Base-by-base conservation (phyloP, 2,113 vertebrate species). In the Microcebus ravelobensis region DNA sequence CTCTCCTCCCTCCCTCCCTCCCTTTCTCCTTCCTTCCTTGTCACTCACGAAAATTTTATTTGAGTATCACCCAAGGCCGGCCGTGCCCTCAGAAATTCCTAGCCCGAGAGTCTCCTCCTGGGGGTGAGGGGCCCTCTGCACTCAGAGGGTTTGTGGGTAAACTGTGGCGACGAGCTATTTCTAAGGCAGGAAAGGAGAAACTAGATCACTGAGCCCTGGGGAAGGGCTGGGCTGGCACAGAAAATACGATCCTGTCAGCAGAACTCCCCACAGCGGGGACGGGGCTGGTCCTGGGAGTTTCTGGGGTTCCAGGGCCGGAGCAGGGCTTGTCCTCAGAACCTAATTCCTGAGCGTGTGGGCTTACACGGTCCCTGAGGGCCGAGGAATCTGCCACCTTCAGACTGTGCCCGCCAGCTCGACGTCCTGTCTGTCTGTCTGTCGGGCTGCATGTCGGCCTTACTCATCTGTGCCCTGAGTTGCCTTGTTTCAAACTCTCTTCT, bases 121-220 rank as follows among this genome's bases (percentile, higher is more conserved):
- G 79, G 74, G 80, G 31, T 20, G n/a, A 39, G 59, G 65, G 65
- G 50, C 74, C 84, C 39, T 45, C 59, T 0, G 7, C 67, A 90
- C 77, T 77, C 76, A 12, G 59, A 90, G 76, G 45, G 76, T 59
- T 48, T 91, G 79, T 87, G 84, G 90, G 94, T 91, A 86, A 92
- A 91, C 91, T 84, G 73, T 79, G 87, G 87, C 0, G 9, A 90
- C 94, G 96, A 96, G 95, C 93, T 97, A 91, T 96, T 97, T 98
- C 98, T 90, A 94, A 98, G 97, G 96, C 45, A 94, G 92, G 84
- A 82, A 95, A 39, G 23, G 34, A 95, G 85, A 97, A 97, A 97
- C 93, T 97, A 97, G 97, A 98, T 97, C 97, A 96, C 8, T 2
- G 77, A 91, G 93, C 97, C 96, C 98, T 97, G 95, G 96, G 97